A percentile compares a stretch with the other conserved stretches of the same genome.
Conservation (phyloP, 2,797 vertebrate species). For the Cossypha polioptera region DNA sequence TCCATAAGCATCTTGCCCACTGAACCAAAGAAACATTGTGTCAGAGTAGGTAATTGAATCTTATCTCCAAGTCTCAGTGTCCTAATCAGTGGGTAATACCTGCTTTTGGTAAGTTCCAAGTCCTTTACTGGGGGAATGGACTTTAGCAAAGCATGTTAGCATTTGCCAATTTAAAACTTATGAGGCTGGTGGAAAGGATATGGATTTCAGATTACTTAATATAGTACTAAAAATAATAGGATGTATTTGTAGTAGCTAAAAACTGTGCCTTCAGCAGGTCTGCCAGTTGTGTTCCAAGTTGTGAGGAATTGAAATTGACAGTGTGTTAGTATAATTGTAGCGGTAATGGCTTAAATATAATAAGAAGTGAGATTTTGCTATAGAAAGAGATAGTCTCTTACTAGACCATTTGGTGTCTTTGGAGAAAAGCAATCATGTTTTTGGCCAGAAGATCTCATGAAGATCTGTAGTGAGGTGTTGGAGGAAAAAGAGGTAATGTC, state of each 20-base stretch:
- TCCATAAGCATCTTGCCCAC: background rate
- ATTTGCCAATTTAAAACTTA: background rate
- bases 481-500: background rate
- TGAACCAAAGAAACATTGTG: background rate
- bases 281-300: background rate
- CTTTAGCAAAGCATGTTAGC: background rate
- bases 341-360: background rate
- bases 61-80: background rate
- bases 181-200: background rate
- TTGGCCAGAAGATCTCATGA: background rate
- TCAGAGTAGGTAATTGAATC: background rate
- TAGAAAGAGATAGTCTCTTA: background rate
- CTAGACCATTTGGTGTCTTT: background rate
- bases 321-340: background rate
- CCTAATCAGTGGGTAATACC: background rate
- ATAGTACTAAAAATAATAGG: background rate
- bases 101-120: background rate
- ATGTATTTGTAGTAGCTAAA: background rate
- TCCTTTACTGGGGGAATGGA: background rate
- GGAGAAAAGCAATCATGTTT: background rate
- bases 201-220: background rate
- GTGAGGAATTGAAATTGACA: background rate
- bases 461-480: background rate
- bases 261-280: background rate
- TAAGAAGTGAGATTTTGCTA: background rate